These are phyloP conservation scores for Thalassophryne amazonica DNA, from an alignment of 2,797 vertebrate species.

Conservation along the genomic window DNA sequence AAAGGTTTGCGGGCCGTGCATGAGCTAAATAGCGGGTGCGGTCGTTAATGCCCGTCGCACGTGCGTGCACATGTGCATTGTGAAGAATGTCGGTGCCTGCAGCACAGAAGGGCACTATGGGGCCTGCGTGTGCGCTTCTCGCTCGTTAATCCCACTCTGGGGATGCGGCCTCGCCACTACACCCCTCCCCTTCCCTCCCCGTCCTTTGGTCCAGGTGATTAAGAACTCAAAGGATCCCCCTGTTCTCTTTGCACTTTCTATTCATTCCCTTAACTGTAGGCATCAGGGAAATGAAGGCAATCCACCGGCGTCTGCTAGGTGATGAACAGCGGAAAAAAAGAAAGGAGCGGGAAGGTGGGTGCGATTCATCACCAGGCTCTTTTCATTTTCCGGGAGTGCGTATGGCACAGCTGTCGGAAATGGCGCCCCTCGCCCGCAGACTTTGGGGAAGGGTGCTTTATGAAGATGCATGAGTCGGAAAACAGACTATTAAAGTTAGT, in stretches of 20 bases:
- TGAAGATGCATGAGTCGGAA: slow-evolving; percentile 72
- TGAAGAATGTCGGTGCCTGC: background rate
- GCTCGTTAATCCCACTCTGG: slow-evolving; percentile 54
- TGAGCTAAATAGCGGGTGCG: background rate
- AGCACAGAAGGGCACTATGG: no score
- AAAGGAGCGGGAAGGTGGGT: slow-evolving; percentile 18
- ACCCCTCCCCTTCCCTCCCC: background rate
- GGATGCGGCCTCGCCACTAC: slow-evolving; percentile 21
- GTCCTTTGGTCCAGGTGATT: slow-evolving; percentile 61
- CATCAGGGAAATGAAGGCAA: slow-evolving; percentile 50
- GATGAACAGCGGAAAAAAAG: slow-evolving; percentile 38
- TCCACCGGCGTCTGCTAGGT: slow-evolving; percentile 43
- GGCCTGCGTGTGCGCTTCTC: no score
- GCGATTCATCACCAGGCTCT: slow-evolving; percentile 60
- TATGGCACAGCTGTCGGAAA: slow-evolving; percentile 67
- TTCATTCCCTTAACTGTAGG: slow-evolving; percentile 33
- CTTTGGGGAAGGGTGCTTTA: slow-evolving; percentile 62
- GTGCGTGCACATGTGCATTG: background rate
- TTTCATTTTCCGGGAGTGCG: slow-evolving; percentile 41
- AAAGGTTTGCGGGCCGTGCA: background rate
- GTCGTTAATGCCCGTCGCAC: slow-evolving; percentile 15
- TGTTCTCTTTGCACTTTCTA: slow-evolving; percentile 34
- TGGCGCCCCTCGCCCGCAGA: slow-evolving; percentile 61
- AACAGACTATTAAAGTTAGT: slow-evolving; percentile 74
- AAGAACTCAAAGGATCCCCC: slow-evolving; percentile 42